Percentiles rank a stretch among this genome's conserved stretches.
These are phyloP conservation scores for Drosophila mettleri DNA, from an alignment of 2,888 invertebrate species.

Conservation along the genomic window DNA sequence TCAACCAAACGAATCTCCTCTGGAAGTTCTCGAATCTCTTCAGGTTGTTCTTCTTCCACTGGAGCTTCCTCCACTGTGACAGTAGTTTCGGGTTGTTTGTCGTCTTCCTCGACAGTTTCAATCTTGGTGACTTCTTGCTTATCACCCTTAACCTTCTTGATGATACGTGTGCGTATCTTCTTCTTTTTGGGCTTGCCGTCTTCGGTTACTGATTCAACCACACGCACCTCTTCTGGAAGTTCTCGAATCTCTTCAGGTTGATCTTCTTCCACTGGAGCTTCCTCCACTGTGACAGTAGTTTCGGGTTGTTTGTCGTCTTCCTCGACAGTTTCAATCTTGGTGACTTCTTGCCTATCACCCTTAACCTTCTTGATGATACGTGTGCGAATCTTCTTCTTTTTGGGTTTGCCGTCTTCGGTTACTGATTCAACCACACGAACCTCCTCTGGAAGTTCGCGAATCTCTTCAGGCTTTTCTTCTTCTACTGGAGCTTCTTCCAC, in stretches of 20 bases:
- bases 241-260: constrained; percentile 1
- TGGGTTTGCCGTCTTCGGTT: constrained; percentile 41
- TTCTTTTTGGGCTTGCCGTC: constrained; percentile 9
- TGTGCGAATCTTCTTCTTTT: constrained; percentile 47
- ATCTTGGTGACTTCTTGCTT: constrained; percentile 54
- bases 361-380: constrained; percentile 50
- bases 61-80: constrained; percentile 1
- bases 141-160: constrained; percentile 49
- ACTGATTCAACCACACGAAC: constrained; percentile 39
- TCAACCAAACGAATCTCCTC: constrained; percentile 48
- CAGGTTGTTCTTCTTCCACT: not conserved
- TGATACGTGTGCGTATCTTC: constrained; percentile 19
- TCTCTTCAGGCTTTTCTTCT: constrained; percentile 17
- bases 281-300: constrained; percentile 42
- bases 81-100: constrained; percentile 2
- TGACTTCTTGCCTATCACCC: constrained; percentile 49
- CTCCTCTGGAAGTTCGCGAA: constrained; percentile 36
- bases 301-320: constrained; percentile 42
- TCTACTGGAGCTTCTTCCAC: constrained; percentile 18
- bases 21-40: constrained; percentile 35
- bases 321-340: constrained; percentile 50
- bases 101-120: constrained; percentile 25
- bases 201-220: constrained; percentile 2
- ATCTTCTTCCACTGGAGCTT: constrained; percentile 22
- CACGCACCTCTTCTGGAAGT: constrained; percentile 1